Conservation (phyloP, 2,113 vertebrate species). For the Rhegmatorhina hoffmannsi region DNA sequence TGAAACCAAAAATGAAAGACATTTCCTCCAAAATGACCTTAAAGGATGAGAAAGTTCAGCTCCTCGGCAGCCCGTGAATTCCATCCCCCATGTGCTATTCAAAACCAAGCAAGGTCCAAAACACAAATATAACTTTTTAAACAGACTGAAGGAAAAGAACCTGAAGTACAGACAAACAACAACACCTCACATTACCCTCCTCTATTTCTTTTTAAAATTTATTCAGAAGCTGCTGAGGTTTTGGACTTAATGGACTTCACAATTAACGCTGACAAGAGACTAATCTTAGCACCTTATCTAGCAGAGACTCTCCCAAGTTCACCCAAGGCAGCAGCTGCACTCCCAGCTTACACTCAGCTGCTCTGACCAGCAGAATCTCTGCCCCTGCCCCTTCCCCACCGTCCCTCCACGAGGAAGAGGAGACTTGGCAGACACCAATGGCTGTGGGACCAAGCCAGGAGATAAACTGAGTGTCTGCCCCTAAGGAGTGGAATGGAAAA, state of each 20-base stretch:
- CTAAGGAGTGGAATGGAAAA: neutral
- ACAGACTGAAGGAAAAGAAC: neutral
- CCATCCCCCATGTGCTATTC: slow-evolving; percentile 10
- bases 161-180: neutral
- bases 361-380: neutral
- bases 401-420: neutral
- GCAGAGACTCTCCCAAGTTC: neutral
- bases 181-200: neutral
- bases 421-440: neutral
- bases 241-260: neutral
- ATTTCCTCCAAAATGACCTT: slow-evolving; percentile 65
- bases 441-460: neutral
- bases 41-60: slow-evolving; percentile 71
- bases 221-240: neutral
- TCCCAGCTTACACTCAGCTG: neutral
- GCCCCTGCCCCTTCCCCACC: neutral
- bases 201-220: neutral
- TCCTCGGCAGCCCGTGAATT: slow-evolving; percentile 28
- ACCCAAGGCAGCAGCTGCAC: neutral
- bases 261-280: neutral
- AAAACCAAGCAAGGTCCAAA: neutral
- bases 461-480: neutral
- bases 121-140: neutral
- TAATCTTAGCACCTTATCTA: neutral
- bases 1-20: slow-evolving; percentile 52